Base-by-base conservation (phyloP, 30 jellyfish, hydroid and myxozoan species). In the Sanderia malayensis region DNA sequence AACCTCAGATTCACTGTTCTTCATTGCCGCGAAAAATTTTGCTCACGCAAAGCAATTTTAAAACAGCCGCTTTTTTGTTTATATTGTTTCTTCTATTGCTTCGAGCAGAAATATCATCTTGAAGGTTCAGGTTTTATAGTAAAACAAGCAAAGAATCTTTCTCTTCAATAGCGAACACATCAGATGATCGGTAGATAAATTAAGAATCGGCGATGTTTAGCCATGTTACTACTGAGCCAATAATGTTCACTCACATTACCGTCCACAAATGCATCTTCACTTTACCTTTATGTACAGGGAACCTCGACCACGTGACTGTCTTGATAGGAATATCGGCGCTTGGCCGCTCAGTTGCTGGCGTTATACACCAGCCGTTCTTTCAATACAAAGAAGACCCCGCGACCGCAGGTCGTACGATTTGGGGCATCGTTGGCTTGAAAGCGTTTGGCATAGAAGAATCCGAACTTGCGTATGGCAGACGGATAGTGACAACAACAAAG, bases 311-410 rank as follows among this genome's bases (percentile, higher is more conserved):
- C 66, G 99, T 92, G 37, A 86, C 96, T 11, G 96, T 92, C 11
- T 59, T 86, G 73, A 92, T 92, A 66, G 99, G 99, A 32, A 84
- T 92, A 10, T 74, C 99, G 9, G 93, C 97, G 17, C 67, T 74
- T 1, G 99, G 99, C n/a, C 85, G 86, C 70, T 96, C 99, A 27
- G 87, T 92, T 2, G 99, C 99, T 60, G 99, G 99, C 26, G 91
- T 92, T 60, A 76, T 92, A 23, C 96, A 92, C 33, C 99, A 92
- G 60, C 99, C 99, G 18, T 85, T 92, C 63, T 85, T 70, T 66
- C 64, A 64, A 20, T 52, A 69, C 68, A 44, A 45, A 2, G 49
- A 33, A 31, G 66, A 59, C 61, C 89, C 80, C 68, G 81, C 68
- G 0, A 11, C 76, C 11, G 71, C 73, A 4, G 96, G 96, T 10